Base-by-base conservation (phyloP, 2,888 invertebrate species). In the Teleogryllus oceanicus region DNA sequence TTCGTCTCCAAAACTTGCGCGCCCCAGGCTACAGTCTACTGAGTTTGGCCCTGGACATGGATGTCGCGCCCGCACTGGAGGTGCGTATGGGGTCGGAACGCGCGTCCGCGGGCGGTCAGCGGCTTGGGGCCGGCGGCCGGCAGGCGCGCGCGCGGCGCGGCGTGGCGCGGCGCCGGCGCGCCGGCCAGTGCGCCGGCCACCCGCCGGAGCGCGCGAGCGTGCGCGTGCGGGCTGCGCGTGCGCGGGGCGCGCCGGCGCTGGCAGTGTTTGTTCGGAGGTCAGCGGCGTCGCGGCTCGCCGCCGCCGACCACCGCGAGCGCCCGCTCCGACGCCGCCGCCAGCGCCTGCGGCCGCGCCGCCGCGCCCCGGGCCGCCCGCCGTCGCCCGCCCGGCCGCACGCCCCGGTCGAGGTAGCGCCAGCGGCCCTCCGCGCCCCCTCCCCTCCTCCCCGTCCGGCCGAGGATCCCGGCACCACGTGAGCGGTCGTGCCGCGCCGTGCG, bases 231-330 rank as follows among this genome's bases (percentile, higher is more conserved):
- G 62, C 13, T 62, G 62, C 62, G 62, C 62, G 62, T 62, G 16
- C 16, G 62, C 62, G 62, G 16, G 13, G 4, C 62, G 16, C 4
- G 16, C 62, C 3, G 62, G 16, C 13, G 3, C 62, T 13, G 16
- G 11, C 16, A 16, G 16, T 62, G 62, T 62, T 62, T 62, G 62
- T 13, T 5, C 16, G 62, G 62, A 62, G 62, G 62, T 62, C 62
- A 62, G 62, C 62, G 62, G 62, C 62, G 62, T n/a, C 62, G 62
- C 62, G 16, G 62, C 62, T 62, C 62, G 62, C 62, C 62, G 62
- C 62, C 62, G 13, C 62, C 62, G 62, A 11, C 62, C 62, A 13
- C 3, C 8, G 4, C 62, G 13, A 13, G n/a, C 62, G 16, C n/a
- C 62, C 62, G 62, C 62, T 13, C 62, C 16, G 62, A 2, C 4